Percentiles rank a stretch among this genome's conserved stretches.
These are phyloP conservation scores for Prorops nasuta DNA, from an alignment of 1,140 invertebrate genomes.

Conservation along the genomic window DNA sequence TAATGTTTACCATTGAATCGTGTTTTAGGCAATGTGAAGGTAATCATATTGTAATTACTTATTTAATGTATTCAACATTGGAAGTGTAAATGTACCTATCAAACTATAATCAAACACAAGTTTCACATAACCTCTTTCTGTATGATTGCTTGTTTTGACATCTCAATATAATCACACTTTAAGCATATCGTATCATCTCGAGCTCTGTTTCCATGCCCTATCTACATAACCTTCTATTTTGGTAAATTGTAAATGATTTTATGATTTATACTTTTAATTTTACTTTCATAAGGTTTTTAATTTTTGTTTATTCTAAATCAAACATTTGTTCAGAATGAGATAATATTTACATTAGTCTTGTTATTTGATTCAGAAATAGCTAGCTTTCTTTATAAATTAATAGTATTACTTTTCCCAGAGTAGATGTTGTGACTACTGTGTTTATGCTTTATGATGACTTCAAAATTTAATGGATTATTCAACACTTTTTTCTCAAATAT, in stretches of 20 bases:
- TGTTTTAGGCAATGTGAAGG: constrained; percentile 17
- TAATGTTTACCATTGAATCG: constrained; percentile 30
- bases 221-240: constrained; percentile 5
- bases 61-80: neutral
- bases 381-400: too few species aligned
- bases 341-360: too few species aligned
- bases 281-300: constrained; percentile 9
- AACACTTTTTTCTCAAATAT: too few species aligned
- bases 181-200: constrained; percentile 12
- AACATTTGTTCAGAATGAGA: neutral
- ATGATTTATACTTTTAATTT: too few species aligned
- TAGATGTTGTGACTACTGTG: too few species aligned
- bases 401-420: too few species aligned
- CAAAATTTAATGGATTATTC: too few species aligned
- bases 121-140: constrained; percentile 25
- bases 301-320: too few species aligned
- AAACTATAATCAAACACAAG: too few species aligned
- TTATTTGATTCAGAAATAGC: too few species aligned
- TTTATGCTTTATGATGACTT: too few species aligned
- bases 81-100: too few species aligned
- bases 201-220: neutral
- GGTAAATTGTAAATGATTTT: neutral
- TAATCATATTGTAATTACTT: constrained; percentile 22
- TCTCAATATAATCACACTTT: constrained; percentile 17
- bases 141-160: constrained; percentile 28